Conservation (phyloP, 1,140 invertebrate genomes). For the Papilio polytes region DNA sequence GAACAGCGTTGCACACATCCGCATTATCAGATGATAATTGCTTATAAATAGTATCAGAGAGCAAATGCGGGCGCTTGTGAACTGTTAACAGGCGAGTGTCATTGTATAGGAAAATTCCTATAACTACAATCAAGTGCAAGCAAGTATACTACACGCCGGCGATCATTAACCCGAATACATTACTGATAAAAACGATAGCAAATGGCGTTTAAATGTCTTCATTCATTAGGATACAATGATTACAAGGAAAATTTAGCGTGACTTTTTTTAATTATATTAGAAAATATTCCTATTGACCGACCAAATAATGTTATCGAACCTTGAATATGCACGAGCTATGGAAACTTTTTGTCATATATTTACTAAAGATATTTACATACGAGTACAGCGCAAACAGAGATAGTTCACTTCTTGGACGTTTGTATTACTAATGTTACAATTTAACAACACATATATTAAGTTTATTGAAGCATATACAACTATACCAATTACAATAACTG, state of each 20-base stretch:
- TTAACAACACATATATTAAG: background rate
- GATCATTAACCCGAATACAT: conserved; percentile 71
- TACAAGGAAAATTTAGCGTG: conserved; percentile 78
- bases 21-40: conserved; percentile 51
- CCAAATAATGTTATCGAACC: conserved; percentile 30
- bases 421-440: background rate
- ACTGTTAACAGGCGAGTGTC: conserved; percentile 50
- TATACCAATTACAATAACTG: too few relatives aligned
- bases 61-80: conserved; percentile 51
- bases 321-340: conserved; percentile 3
- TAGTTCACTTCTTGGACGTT: background rate
- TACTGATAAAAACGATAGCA: conserved; percentile 66
- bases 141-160: conserved; percentile 57
- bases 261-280: conserved; percentile 50
- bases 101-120: conserved; percentile 79
- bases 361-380: conserved; percentile 11
- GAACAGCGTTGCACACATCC: conserved; percentile 18
- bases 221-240: conserved; percentile 64
- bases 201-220: conserved; percentile 72
- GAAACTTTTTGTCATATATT: conserved; percentile 8
- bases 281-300: conserved; percentile 53
- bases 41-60: conserved; percentile 49
- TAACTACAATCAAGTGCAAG: conserved; percentile 63
- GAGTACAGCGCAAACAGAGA: background rate
- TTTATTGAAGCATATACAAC: background rate